Conservation (phyloP, 2,888 invertebrate species). For the Coronaproctus castanopsis region DNA sequence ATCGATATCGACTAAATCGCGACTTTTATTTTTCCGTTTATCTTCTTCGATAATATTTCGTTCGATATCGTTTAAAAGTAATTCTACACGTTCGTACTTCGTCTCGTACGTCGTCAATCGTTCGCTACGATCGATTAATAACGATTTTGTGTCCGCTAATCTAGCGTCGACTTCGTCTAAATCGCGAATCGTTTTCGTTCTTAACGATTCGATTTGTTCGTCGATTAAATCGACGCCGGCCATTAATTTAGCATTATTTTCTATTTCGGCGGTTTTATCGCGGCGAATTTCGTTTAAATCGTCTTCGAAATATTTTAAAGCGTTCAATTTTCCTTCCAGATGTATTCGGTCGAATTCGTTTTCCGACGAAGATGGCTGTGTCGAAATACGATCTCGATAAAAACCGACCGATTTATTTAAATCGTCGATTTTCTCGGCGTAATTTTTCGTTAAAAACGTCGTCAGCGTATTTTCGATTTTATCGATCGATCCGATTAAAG, state of each 20-base stretch:
- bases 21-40: slow-evolving; percentile 46
- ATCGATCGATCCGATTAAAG: slow-evolving; percentile 51
- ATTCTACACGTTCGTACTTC: background rate
- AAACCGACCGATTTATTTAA: slow-evolving; percentile 59
- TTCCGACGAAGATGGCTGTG: slow-evolving; percentile 87
- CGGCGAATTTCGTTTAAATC: background rate
- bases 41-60: slow-evolving; percentile 43
- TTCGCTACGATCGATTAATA: background rate
- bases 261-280: background rate
- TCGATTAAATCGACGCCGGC: background rate
- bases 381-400: slow-evolving; percentile 64
- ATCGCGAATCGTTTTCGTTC: background rate
- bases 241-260: background rate
- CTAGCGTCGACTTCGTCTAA: background rate
- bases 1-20: slow-evolving; percentile 44
- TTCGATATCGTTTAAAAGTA: slow-evolving; percentile 16
- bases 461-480: slow-evolving; percentile 57
- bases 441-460: slow-evolving; percentile 66
- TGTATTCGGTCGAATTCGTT: slow-evolving; percentile 76
- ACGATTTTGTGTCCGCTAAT: background rate
- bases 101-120: background rate
- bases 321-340: slow-evolving; percentile 70
- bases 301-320: slow-evolving; percentile 42
- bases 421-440: slow-evolving; percentile 62
- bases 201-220: background rate